Percentiles rank a stretch among this genome's conserved stretches.
These are phyloP conservation scores for Hoplodrina blanda DNA, from an alignment of 2,888 invertebrate species.

Conservation along the genomic window DNA sequence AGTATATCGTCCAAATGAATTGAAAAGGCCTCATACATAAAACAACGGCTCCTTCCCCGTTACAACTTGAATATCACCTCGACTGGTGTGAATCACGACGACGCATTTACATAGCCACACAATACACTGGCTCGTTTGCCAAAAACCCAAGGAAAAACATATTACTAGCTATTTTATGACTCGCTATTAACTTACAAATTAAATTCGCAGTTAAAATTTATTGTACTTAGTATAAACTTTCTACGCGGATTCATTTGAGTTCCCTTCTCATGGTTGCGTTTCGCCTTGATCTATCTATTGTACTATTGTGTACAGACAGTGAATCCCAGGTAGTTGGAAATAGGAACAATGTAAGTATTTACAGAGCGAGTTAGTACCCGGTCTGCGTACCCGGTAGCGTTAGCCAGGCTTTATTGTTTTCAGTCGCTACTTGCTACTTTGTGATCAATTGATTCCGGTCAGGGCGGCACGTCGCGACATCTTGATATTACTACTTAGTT, in stretches of 20 bases:
- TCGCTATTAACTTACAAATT: conserved; percentile 30
- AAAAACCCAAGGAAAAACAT: conserved; percentile 37
- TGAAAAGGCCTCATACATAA: conserved; percentile 89
- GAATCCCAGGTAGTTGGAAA: conserved; percentile 35
- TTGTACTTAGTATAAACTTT: conserved; percentile 3
- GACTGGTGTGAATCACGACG: conserved; percentile 76
- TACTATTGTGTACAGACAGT: conserved; percentile 17
- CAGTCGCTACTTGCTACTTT: conserved; percentile 66
- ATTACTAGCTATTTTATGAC: conserved; percentile 23
- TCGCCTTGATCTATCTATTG: conserved; percentile 20
- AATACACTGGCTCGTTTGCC: conserved; percentile 50
- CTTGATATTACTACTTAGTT: conserved; percentile 57
- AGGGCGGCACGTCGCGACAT: conserved; percentile 54
- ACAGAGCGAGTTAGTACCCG: conserved; percentile 46
- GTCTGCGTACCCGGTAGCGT: conserved; percentile 47
- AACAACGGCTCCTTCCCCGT: conserved; percentile 80
- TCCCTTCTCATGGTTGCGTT: conserved; percentile 8
- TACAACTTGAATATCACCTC: conserved; percentile 79
- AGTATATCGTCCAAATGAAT: conserved; percentile 88
- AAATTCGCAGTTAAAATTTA: conserved; percentile 10
- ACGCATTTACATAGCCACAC: conserved; percentile 77
- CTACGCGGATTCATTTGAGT: conserved; percentile 16
- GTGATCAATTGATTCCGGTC: conserved; percentile 69
- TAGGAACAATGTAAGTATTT: conserved; percentile 59
- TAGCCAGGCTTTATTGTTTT: conserved; percentile 63